phyloP scores from a whole-genome alignment of 2,113 vertebrate genomes.

The Cinclus mexicanus region DNA sequence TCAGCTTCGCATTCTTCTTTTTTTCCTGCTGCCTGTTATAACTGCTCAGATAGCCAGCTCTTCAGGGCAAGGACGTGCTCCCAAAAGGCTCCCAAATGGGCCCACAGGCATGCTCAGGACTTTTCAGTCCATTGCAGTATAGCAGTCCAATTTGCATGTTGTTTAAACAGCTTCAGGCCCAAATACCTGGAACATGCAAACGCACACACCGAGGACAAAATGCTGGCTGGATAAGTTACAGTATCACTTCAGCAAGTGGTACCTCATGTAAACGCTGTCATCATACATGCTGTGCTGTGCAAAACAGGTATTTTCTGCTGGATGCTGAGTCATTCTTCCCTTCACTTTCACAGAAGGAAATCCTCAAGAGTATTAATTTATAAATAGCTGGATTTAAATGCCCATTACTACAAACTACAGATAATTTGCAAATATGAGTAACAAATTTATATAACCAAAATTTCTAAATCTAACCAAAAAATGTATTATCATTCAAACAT shows the following conservation, averaged over 20 bases:
- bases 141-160: neutral
- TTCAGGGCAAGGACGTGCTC: neutral
- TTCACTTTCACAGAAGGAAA: neutral
- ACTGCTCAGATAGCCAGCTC: neutral
- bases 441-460: neutral
- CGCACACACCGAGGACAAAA: neutral
- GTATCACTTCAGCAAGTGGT: neutral
- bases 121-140: neutral
- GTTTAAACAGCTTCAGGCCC: neutral
- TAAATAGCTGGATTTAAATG: neutral
- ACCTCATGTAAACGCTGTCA: neutral
- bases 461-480: neutral
- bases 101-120: neutral
- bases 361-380: neutral
- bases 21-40: neutral
- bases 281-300: neutral
- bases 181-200: neutral
- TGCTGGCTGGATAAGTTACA: neutral
- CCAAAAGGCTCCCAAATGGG: neutral
- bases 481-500: neutral
- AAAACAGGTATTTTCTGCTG: neutral
- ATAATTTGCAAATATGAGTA: neutral
- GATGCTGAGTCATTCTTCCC: neutral
- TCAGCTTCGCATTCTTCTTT: neutral
- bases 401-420: neutral